Evolutionary conservation across 2,888 invertebrate genomes (phyloP).

Genomic region (Hetaerina titia): DNA sequence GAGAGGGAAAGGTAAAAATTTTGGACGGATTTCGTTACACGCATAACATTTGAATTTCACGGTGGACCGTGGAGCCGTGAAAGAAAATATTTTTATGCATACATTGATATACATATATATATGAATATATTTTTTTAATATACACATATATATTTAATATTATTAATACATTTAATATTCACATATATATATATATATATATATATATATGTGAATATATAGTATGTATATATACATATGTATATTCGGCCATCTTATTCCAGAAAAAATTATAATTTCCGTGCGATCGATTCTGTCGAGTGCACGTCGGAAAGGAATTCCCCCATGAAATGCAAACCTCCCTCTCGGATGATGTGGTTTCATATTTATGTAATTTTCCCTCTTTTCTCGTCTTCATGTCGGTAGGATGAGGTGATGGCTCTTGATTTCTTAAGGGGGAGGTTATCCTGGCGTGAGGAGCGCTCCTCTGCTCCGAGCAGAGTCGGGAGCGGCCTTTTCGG

Average conservation of each 20-base stretch:
- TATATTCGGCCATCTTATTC: background rate
- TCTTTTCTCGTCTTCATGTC: background rate
- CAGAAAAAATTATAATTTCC: background rate
- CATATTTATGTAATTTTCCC: background rate
- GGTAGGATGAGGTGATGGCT: background rate
- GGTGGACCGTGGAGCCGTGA: background rate
- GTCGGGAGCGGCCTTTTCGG: background rate
- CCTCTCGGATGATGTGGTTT: background rate
- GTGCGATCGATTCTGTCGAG: background rate
- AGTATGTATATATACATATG: background rate
- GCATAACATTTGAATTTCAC: background rate
- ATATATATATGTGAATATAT: no score
- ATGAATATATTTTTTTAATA: no score
- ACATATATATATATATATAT: background rate
- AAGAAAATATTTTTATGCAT: background rate
- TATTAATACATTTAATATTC: no score
- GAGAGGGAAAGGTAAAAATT: background rate
- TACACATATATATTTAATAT: no score
- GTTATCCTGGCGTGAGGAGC: background rate
- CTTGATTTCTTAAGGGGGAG: background rate
- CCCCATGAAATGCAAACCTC: background rate
- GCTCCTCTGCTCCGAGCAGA: background rate
- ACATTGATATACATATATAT: background rate
- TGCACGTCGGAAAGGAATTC: background rate
- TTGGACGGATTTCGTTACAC: background rate